Evolutionary conservation across 2,888 invertebrate species (phyloP).

Genomic region (Amphipyra tragopoginis): DNA sequence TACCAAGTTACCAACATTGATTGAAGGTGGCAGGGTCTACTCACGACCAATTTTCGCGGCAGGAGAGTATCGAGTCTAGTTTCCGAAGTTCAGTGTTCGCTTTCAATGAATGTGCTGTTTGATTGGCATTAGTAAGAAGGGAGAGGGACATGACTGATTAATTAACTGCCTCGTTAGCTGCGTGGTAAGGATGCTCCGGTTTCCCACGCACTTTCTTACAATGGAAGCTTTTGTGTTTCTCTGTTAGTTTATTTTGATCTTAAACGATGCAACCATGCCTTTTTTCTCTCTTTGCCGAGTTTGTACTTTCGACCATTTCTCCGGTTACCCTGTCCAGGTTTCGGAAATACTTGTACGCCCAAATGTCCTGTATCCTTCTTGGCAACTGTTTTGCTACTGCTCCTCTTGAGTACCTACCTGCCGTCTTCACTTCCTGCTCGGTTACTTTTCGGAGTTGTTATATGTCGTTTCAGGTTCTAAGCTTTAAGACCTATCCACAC

Average conservation of each 20-base stretch:
- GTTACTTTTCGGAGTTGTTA: too few species aligned
- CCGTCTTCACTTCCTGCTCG: too few species aligned
- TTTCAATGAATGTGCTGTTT: constrained; percentile 4
- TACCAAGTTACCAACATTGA: background rate
- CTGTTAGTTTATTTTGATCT: constrained; percentile 10
- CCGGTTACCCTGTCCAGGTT: too few species aligned
- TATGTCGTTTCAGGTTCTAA: too few species aligned
- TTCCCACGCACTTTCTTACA: constrained; percentile 42
- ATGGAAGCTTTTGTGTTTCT: constrained; percentile 27
- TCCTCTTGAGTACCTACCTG: background rate
- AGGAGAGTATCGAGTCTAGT: background rate
- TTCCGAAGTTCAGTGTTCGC: background rate
- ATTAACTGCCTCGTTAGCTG: constrained; percentile 47
- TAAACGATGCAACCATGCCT: background rate
- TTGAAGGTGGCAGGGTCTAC: background rate
- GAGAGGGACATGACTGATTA: constrained; percentile 40
- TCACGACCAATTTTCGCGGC: background rate
- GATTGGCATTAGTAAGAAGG: constrained; percentile 10
- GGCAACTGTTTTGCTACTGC: background rate
- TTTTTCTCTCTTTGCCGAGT: background rate
- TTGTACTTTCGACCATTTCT: too few species aligned
- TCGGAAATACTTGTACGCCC: too few species aligned
- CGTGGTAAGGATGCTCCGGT: constrained; percentile 29
- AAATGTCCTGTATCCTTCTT: background rate
- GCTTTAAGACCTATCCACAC: too few species aligned